Percentiles rank a stretch among this genome's conserved stretches.
Conservation (phyloP, 2,797 vertebrate genomes). For the Thalassophryne amazonica region DNA sequence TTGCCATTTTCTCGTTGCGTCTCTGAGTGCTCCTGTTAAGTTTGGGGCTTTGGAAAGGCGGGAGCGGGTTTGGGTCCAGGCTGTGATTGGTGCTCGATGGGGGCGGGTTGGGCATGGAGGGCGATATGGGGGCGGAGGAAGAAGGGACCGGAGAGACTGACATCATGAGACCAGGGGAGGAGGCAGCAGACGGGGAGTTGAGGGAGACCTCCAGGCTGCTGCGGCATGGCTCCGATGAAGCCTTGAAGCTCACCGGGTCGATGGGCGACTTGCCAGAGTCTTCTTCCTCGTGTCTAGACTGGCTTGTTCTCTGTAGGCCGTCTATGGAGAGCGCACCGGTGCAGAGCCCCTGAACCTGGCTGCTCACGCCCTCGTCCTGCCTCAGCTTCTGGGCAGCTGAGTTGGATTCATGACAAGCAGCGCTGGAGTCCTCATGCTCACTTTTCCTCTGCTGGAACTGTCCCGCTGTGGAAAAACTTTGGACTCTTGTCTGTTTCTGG, state of each 20-base stretch:
- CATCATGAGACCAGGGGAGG: constrained; percentile 89
- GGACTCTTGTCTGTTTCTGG: constrained; percentile 49
- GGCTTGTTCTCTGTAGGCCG: constrained; percentile 60
- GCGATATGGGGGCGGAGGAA: constrained; percentile 91
- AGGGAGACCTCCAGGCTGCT: constrained; percentile 91
- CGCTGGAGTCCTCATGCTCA: constrained; percentile 60
- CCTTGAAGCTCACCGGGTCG: constrained; percentile 89
- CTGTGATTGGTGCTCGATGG: constrained; percentile 75
- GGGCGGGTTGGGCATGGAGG: constrained; percentile 76
- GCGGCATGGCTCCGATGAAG: constrained; percentile 84
- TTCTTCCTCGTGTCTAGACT: constrained; percentile 68
- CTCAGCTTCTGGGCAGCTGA: constrained; percentile 64
- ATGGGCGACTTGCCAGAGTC: constrained; percentile 73
- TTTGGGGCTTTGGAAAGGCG: constrained; percentile 78
- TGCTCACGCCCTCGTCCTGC: constrained; percentile 59
- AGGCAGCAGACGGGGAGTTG: constrained; percentile 89
- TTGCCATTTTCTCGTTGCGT: constrained; percentile 98
- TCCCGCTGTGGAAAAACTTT: constrained; percentile 64
- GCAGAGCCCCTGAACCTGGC: constrained; percentile 58
- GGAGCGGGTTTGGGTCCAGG: constrained; percentile 73
- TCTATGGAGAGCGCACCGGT: constrained; percentile 56
- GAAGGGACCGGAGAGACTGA: constrained; percentile 90
- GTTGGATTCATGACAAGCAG: constrained; percentile 40
- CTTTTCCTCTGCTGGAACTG: constrained; percentile 73
- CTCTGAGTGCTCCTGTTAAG: constrained; percentile 90